Base-by-base conservation (phyloP, 2,113 vertebrate genomes). In the Clarias gariepinus region DNA sequence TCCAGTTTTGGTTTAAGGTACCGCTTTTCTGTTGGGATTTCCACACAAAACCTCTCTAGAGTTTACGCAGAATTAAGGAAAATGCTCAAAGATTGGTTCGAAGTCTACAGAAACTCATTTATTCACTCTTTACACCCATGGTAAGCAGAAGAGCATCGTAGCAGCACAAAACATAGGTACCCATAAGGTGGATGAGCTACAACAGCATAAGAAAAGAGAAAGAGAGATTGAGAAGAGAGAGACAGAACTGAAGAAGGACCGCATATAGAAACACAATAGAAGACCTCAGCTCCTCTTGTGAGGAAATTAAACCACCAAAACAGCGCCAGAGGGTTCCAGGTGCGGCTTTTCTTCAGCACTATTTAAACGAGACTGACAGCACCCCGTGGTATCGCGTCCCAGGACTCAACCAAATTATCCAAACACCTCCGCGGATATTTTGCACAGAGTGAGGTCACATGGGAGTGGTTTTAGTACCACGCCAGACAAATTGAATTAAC, bases 401-500 rank as follows among this genome's bases (percentile, higher is more conserved):
- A 58, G 66, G 47, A 71, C 55, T 58, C 1, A 57, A 60, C 58
- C 30, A 58, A 71, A 60, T 58, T 55, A 23, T 41, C 53, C 76
- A 85, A 82, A 85, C 33, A 19, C 41, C 58, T 33, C 30, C 21
- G 11, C 55, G 47, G 28, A 23, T 12, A 64, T 61, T 73, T 84
- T 73, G 85, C 60, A 64, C 73, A 74, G 53, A 11, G 73, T 53
- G 76, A 53, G 74, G 52, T 53, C 33, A 15, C 28, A 19, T n/a
- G 57, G 25, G 63, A 53, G 36, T 18, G 55, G 77, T 58, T 60
- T 19, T 25, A 63, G 79, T 4, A 69, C 33, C 36, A 47, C 18
- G 15, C 8, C 55, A 82, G 83, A 78, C 47, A 66, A 68, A 88
- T 0, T 33, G 21, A 85, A 64, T 64, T 28, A 64, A 64, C 63